Conservation (phyloP, 2,888 invertebrate genomes). For the Caenorhabditis sp. region DNA sequence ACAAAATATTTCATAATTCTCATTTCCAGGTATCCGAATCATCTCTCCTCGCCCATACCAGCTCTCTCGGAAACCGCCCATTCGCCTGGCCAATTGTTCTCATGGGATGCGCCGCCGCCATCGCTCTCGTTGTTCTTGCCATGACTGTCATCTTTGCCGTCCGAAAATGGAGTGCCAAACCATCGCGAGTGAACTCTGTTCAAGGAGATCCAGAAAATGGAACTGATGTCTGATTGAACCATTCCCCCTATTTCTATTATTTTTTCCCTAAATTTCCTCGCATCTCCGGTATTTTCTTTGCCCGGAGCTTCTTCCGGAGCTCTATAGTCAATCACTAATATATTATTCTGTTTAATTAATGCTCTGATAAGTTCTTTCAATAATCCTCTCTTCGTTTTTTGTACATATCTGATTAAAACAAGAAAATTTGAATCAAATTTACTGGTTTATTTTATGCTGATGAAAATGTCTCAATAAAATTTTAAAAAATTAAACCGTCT, state of each 20-base stretch:
- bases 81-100: conserved; percentile 51
- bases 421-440: not conserved
- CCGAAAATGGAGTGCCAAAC: conserved; percentile 55
- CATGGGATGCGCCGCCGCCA: conserved; percentile 46
- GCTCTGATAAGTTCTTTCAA: not conserved
- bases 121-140: conserved; percentile 38
- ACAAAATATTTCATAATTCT: too few relatives aligned
- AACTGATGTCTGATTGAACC: conserved; percentile 44
- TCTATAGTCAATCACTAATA: not conserved
- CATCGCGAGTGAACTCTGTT: conserved; percentile 48
- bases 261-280: not conserved
- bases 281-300: not conserved
- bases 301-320: not conserved
- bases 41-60: conserved; percentile 47
- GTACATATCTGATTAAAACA: not conserved
- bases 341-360: not conserved
- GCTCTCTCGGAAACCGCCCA: conserved; percentile 39
- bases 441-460: not conserved
- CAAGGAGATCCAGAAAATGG: conserved; percentile 51
- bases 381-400: not conserved
- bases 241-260: too few relatives aligned
- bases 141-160: conserved; percentile 39
- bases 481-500: not conserved
- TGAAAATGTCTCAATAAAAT: not conserved
- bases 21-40: conserved; percentile 42